Percentiles rank a stretch among this genome's conserved stretches.
phyloP scores from a whole-genome alignment of 2,888 invertebrate genomes.

The Ectropis crepuscularia region DNA sequence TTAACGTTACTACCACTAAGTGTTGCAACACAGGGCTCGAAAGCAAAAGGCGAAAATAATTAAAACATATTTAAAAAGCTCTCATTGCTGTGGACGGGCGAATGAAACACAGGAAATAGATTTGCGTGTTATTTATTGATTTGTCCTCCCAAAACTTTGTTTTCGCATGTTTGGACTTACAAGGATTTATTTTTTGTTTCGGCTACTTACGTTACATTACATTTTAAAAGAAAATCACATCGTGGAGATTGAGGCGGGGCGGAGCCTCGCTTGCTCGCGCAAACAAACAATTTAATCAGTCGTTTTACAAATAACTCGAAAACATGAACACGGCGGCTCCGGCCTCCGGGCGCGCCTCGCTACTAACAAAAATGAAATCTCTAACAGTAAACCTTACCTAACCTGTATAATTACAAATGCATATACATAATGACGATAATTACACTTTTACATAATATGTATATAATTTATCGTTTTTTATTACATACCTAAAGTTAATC shows the following conservation, averaged over 20 bases:
- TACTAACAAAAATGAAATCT: constrained; percentile 68
- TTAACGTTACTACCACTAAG: no score
- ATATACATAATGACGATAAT: constrained; percentile 75
- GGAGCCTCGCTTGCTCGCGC: constrained; percentile 52
- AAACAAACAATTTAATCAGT: constrained; percentile 78
- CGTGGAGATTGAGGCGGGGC: constrained; percentile 63
- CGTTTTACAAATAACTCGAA: constrained; percentile 73
- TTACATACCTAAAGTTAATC: constrained; percentile 35
- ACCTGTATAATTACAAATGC: constrained; percentile 83
- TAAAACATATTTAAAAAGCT: no score
- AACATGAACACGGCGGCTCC: constrained; percentile 54
- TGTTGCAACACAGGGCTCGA: no score
- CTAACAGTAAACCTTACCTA: constrained; percentile 74
- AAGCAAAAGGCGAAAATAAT: no score
- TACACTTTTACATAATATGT: constrained; percentile 79
- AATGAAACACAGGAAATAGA: constrained; percentile 71
- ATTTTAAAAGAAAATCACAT: constrained; percentile 84
- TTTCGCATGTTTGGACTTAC: constrained; percentile 79
- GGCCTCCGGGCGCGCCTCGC: constrained; percentile 55
- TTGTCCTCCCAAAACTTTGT: constrained; percentile 79
- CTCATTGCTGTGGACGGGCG: no score
- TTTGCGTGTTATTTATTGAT: constrained; percentile 84
- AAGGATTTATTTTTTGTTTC: constrained; percentile 79
- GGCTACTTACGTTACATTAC: constrained; percentile 82
- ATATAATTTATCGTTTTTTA: constrained; percentile 56